phyloP scores from a whole-genome alignment of 2,113 vertebrate species.

The Hystrix brachyura region DNA sequence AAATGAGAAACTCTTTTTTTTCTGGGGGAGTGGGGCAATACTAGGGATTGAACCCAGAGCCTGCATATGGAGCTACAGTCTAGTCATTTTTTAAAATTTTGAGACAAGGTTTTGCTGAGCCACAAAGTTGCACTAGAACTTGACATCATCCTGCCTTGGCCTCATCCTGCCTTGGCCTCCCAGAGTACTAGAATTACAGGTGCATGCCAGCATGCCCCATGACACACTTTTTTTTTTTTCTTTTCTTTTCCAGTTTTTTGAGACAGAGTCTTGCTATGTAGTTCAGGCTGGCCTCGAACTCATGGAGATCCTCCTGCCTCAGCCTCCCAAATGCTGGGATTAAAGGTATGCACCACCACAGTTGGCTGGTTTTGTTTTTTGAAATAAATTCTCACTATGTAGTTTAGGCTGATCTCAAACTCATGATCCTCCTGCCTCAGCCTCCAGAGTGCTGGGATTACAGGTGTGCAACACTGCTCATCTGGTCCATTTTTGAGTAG shows the following conservation, averaged over 20 bases:
- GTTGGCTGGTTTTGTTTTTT: too few relatives aligned
- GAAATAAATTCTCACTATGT: too few relatives aligned
- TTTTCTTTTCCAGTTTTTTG: neutral
- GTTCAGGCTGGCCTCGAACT: neutral
- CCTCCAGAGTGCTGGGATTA: too few relatives aligned
- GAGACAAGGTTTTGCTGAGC: too few relatives aligned
- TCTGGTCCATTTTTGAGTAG: neutral
- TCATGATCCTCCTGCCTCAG: too few relatives aligned
- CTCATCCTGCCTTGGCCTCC: neutral
- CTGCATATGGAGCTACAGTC: too few relatives aligned
- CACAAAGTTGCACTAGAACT: too few relatives aligned
- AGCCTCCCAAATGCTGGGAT: neutral
- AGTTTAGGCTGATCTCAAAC: too few relatives aligned
- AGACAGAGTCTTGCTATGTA: neutral
- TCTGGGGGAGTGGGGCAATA: neutral
- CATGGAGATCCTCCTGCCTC: neutral
- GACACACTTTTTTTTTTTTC: neutral
- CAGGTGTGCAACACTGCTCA: neutral
- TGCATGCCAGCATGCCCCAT: neutral
- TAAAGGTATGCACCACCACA: too few relatives aligned
- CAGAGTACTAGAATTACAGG: neutral
- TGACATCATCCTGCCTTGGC: neutral
- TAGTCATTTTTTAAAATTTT: too few relatives aligned
- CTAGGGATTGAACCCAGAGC: too few relatives aligned
- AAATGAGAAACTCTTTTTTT: neutral